These are phyloP conservation scores for Australoheros facetus DNA, from an alignment of 2,797 vertebrate species.

Conservation along the genomic window DNA sequence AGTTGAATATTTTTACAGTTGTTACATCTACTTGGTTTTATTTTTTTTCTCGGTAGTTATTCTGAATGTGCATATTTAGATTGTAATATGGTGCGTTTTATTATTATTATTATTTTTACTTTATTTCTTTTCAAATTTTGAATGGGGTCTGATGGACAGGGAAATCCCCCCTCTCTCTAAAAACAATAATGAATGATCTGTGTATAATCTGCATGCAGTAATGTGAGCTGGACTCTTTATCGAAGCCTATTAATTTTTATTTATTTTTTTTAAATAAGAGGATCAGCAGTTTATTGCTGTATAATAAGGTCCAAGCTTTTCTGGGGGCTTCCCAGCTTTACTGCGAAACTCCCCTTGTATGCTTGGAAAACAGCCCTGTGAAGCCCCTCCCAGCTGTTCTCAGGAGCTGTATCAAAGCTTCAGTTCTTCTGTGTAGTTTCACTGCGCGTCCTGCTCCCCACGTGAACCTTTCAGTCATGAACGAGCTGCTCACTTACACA, in stretches of 20 bases:
- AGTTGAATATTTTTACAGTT: neutral
- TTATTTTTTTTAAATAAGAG: neutral
- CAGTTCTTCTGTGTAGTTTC: conserved; percentile 7
- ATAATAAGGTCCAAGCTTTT: neutral
- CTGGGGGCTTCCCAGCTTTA: conserved; percentile 61
- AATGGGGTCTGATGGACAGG: neutral
- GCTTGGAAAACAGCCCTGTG: conserved; percentile 49
- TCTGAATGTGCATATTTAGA: neutral
- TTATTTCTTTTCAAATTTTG: neutral
- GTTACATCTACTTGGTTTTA: neutral
- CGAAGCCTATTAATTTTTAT: neutral
- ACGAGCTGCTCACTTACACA: neutral
- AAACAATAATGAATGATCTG: neutral
- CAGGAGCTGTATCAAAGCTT: conserved; percentile 7
- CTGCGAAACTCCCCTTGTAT: conserved; percentile 65
- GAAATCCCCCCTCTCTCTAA: neutral
- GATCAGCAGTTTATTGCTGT: neutral
- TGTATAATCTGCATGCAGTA: neutral
- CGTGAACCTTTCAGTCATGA: neutral
- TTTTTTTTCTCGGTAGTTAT: neutral
- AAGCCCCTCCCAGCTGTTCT: conserved; percentile 40
- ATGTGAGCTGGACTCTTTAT: neutral
- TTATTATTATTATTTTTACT: neutral
- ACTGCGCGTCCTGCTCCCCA: neutral
- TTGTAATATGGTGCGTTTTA: neutral